A percentile compares a stretch with the other conserved stretches of the same genome.
Evolutionary conservation across 2,113 vertebrate genomes (phyloP).

Genomic region (Athene noctua): DNA sequence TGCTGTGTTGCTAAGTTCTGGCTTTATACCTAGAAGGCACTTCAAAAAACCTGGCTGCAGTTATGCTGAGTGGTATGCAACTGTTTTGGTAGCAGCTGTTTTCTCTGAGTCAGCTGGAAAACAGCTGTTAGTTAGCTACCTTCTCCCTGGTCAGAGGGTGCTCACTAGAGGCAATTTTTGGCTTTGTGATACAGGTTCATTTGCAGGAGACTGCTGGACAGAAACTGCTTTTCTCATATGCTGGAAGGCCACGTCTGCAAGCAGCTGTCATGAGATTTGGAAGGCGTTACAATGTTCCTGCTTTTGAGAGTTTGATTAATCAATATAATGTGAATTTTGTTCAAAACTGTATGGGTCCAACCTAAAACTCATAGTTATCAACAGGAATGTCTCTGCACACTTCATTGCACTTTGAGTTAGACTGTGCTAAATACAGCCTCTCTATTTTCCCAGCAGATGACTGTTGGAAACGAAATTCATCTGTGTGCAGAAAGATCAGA

Average conservation of each 20-base stretch:
- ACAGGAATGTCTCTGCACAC: not conserved
- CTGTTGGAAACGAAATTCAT: not conserved
- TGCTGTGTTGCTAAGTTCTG: not conserved
- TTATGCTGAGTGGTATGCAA: not conserved
- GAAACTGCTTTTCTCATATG: not conserved
- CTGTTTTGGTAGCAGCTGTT: slow-evolving; percentile 41
- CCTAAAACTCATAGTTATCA: not conserved
- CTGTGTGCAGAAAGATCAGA: not conserved
- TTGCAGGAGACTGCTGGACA: not conserved
- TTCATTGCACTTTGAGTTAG: not conserved
- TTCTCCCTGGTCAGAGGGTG: not conserved
- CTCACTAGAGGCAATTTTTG: not conserved
- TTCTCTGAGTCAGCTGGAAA: slow-evolving; percentile 56
- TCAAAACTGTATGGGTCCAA: not conserved
- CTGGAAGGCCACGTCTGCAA: slow-evolving; percentile 1
- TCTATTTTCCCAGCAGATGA: slow-evolving; percentile 2
- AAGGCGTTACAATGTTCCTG: not conserved
- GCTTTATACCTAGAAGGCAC: slow-evolving; percentile 14
- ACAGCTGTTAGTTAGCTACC: slow-evolving; percentile 8
- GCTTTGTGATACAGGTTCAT: not conserved
- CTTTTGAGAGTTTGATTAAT: slow-evolving; percentile 24
- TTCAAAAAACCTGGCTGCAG: slow-evolving; percentile 1
- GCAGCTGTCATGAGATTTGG: not conserved
- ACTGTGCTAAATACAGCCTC: not conserved
- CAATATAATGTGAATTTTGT: slow-evolving; percentile 30